Base-by-base conservation (phyloP, 2,888 invertebrate species). In the Dromius quadrimaculatus region DNA sequence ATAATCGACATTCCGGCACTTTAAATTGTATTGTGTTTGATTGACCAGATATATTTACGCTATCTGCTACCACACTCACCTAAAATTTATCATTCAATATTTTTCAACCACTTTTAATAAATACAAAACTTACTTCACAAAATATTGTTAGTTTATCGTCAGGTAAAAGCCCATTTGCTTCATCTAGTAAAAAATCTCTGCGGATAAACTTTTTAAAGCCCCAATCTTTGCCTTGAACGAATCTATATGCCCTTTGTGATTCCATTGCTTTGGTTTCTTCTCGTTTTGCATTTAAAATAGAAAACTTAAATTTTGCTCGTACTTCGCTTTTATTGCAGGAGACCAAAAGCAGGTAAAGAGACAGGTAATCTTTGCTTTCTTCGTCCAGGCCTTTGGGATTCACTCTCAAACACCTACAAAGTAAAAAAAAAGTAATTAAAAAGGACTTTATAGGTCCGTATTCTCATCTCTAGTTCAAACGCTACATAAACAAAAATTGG, bases 181-280 rank as follows among this genome's bases (percentile, higher is more conserved):
- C 99, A 83, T 99, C 99, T 83, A 99, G 86, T 74, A 99, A 88
- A 85, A 99, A 99, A 85, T 99, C 99, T 85, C 99, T 89, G 80
- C 98, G 89, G 76, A 99, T 99, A 83, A 99, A 99, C 84, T 99
- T 99, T 86, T 99, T 99, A 87, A 99, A 99, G 72, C 99, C 99
- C 99, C 99, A 99, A 87, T 99, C 99, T 86, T 99, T 99, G 78
- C 99, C 99, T 86, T 99, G 98, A 73, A 99, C 98, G 85, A 99
- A 99, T 87, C 98, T 91, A 85, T 99, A 99, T 74, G 99, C 99
- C 82, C 99, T 85, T 82, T 91, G 91, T 83, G 91, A 91, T 83
- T 98, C 99, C 98, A 99, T 99, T 78, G 98, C 98, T 88, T 99
- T 99, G 80, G 98, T 99, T 87, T 99, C 99, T 88, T 99, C 99